Conservation (phyloP, 2,797 vertebrate genomes). For the Anableps anableps region DNA sequence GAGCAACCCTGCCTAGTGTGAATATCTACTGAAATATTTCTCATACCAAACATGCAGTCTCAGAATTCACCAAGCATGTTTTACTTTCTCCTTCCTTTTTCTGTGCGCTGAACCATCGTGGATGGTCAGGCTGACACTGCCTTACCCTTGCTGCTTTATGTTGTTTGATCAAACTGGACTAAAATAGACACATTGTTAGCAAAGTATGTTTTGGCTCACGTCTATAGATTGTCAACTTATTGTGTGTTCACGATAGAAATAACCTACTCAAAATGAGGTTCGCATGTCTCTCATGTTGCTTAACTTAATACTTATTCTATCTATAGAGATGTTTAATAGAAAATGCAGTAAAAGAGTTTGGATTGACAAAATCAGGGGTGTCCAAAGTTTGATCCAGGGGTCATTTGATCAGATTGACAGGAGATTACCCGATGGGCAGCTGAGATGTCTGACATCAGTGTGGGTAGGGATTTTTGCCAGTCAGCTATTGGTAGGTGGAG, state of each 20-base stretch:
- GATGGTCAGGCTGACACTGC: background rate
- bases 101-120: background rate
- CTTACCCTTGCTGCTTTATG: background rate
- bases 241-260: conserved; percentile 35
- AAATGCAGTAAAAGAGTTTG: background rate
- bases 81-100: background rate
- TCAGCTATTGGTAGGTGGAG: background rate
- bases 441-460: background rate
- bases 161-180: background rate
- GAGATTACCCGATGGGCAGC: background rate
- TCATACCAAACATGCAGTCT: conserved; percentile 19
- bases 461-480: background rate
- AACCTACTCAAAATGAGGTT: conserved; percentile 23
- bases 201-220: conserved; percentile 9
- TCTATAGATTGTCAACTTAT: background rate
- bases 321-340: conserved; percentile 11
- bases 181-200: background rate
- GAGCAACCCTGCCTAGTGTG: conserved; percentile 23
- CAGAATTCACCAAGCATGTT: background rate
- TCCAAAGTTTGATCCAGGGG: background rate
- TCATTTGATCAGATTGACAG: no score
- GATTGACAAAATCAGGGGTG: background rate
- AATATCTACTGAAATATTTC: conserved; percentile 15
- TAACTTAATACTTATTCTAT: conserved; percentile 21
- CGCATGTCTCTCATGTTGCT: background rate